Evolutionary conservation across 2,797 vertebrate genomes (phyloP).

Genomic region (Falco concolor): DNA sequence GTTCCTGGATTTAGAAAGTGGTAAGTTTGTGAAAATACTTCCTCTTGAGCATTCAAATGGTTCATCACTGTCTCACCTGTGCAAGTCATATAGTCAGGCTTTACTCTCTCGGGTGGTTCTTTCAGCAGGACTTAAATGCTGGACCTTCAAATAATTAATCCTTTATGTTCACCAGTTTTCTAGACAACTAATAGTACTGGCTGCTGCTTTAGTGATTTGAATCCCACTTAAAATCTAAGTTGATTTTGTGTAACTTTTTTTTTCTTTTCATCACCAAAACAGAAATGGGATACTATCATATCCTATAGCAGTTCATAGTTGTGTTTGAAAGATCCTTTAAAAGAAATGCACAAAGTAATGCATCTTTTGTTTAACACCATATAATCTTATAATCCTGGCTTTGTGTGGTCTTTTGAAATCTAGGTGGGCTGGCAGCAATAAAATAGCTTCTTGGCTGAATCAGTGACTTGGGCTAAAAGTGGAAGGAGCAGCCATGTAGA

Average conservation of each 20-base stretch:
- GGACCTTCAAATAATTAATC: neutral
- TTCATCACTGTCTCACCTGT: neutral
- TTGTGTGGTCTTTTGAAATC: conserved; percentile 21
- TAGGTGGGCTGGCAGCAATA: conserved; percentile 1
- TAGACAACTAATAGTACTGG: neutral
- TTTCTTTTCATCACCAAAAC: neutral
- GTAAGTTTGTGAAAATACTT: neutral
- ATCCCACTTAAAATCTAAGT: neutral
- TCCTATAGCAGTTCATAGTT: neutral
- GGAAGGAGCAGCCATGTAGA: neutral
- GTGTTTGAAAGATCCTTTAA: neutral
- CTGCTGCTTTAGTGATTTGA: neutral
- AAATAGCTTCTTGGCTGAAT: neutral
- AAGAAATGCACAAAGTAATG: neutral
- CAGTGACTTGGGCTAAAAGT: neutral
- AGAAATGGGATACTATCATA: neutral
- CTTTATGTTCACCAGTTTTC: neutral
- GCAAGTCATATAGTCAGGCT: neutral
- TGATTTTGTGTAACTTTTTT: neutral
- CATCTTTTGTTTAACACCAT: neutral
- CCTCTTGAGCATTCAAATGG: neutral
- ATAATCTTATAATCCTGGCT: conserved; percentile 27
- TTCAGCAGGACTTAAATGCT: neutral
- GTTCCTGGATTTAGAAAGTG: neutral
- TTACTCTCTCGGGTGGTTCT: neutral